Evolutionary conservation across 2,113 vertebrate species (phyloP).

Genomic region (Tychaedon coryphoeus): DNA sequence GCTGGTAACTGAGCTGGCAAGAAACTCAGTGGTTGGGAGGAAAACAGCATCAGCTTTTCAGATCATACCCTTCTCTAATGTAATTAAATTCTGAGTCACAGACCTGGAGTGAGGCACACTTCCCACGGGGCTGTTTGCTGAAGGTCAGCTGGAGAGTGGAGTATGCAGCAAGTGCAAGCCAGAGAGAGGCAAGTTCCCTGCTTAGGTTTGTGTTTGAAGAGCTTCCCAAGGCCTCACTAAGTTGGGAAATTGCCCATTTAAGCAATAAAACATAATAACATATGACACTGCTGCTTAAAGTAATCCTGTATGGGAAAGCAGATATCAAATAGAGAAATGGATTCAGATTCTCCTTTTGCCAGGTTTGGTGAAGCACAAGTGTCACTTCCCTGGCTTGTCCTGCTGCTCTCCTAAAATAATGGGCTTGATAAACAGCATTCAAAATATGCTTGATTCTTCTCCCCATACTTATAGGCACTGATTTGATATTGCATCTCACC

Average conservation of each 20-base stretch:
- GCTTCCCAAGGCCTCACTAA: conserved; percentile 9
- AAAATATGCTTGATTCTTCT: not conserved
- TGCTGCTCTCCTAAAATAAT: not conserved
- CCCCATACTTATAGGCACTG: not conserved
- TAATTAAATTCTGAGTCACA: conserved; percentile 50
- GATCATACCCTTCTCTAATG: conserved; percentile 26
- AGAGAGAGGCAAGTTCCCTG: not conserved
- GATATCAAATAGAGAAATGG: not conserved
- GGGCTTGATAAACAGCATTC: not conserved
- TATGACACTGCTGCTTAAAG: not conserved
- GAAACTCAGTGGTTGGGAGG: conserved; percentile 1
- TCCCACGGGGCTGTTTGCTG: conserved; percentile 35
- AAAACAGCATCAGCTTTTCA: conserved; percentile 47
- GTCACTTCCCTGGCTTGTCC: not conserved
- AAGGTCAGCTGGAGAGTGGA: conserved; percentile 15
- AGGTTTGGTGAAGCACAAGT: not conserved
- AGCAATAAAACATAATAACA: not conserved
- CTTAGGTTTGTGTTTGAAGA: conserved; percentile 3
- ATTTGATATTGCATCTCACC: not conserved
- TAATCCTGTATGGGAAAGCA: not conserved
- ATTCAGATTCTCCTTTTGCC: not conserved
- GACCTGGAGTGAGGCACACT: conserved; percentile 16
- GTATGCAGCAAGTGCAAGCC: not conserved
- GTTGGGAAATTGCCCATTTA: conserved; percentile 9
- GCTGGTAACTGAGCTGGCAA: conserved; percentile 29